These are phyloP conservation scores for Triplophysa rosa DNA, from an alignment of 2,113 vertebrate genomes.

Conservation along the genomic window DNA sequence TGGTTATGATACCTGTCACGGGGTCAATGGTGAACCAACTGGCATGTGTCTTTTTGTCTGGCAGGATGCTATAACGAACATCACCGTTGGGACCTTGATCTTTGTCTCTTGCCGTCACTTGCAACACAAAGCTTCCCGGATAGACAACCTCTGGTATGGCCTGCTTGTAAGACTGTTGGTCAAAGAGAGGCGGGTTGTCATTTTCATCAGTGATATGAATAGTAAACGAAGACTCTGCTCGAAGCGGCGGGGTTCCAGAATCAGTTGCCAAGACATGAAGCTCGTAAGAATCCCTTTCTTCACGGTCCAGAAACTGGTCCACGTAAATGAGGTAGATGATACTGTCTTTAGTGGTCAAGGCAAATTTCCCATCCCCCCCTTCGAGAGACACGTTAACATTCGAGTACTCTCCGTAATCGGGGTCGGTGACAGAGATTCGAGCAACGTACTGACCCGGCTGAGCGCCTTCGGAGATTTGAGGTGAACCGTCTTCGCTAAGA, in stretches of 20 bases:
- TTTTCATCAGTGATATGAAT: slow-evolving; percentile 92
- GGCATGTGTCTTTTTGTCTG: slow-evolving; percentile 74
- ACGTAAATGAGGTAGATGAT: slow-evolving; percentile 98
- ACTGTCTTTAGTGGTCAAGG: slow-evolving; percentile 95
- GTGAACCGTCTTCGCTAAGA: slow-evolving; percentile 94
- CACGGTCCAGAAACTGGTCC: slow-evolving; percentile 90
- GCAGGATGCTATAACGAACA: slow-evolving; percentile 85
- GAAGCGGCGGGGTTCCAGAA: slow-evolving; percentile 87
- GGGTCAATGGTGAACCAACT: slow-evolving; percentile 92
- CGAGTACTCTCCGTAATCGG: slow-evolving; percentile 94
- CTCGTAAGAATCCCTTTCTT: slow-evolving; percentile 91
- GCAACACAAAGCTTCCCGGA: slow-evolving; percentile 92
- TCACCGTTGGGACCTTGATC: slow-evolving; percentile 95
- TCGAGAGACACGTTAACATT: slow-evolving; percentile 96
- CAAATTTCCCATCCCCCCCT: slow-evolving; percentile 96
- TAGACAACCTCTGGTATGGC: slow-evolving; percentile 92
- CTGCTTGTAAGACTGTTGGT: slow-evolving; percentile 88
- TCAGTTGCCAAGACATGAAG: slow-evolving; percentile 93
- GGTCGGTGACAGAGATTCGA: slow-evolving; percentile 95
- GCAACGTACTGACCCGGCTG: slow-evolving; percentile 95
- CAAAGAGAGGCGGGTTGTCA: slow-evolving; percentile 93
- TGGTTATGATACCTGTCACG: slow-evolving; percentile 91
- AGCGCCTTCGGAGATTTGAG: slow-evolving; percentile 91
- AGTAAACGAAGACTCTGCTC: slow-evolving; percentile 92
- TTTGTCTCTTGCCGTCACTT: slow-evolving; percentile 93